Conservation (phyloP, 2,888 invertebrate species). For the Acrocera orbiculus region DNA sequence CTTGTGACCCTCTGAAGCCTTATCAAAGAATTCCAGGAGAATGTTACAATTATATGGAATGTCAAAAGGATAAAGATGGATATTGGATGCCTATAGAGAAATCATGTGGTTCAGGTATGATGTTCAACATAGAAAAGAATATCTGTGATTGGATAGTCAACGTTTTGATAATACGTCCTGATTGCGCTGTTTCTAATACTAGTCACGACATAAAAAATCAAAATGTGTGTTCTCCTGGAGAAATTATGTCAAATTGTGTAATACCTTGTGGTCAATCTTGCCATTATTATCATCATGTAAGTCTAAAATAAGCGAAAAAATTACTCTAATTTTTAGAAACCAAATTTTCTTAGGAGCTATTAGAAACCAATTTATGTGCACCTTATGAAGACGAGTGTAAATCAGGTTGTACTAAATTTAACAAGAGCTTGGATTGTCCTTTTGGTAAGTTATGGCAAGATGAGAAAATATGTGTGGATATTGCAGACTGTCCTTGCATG, state of each 20-base stretch:
- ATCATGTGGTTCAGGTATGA: conserved; percentile 38
- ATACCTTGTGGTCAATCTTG: conserved; percentile 56
- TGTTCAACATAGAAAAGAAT: conserved; percentile 41
- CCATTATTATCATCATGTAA: conserved; percentile 38
- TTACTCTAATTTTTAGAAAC: too few species aligned
- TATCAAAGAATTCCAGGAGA: conserved; percentile 34
- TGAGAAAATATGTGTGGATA: conserved; percentile 48
- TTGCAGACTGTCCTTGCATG: conserved; percentile 58
- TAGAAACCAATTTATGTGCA: too few species aligned
- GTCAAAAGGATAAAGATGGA: conserved; percentile 28
- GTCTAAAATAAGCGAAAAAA: too few species aligned
- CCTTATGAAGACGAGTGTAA: conserved; percentile 23
- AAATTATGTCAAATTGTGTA: conserved; percentile 49
- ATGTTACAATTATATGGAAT: conserved; percentile 47
- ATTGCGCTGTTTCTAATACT: conserved; percentile 32
- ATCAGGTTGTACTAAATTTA: conserved; percentile 27
- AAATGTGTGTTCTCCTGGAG: conserved; percentile 28
- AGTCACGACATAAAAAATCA: conserved; percentile 9
- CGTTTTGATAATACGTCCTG: conserved; percentile 37
- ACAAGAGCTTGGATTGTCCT: conserved; percentile 34
- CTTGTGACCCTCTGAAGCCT: background rate
- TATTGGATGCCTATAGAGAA: conserved; percentile 35
- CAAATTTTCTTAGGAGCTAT: too few species aligned
- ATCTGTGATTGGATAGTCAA: conserved; percentile 40
- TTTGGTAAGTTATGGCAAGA: conserved; percentile 50